phyloP scores from a whole-genome alignment of 2,888 invertebrate species.

The Leptopterna dolabrata region DNA sequence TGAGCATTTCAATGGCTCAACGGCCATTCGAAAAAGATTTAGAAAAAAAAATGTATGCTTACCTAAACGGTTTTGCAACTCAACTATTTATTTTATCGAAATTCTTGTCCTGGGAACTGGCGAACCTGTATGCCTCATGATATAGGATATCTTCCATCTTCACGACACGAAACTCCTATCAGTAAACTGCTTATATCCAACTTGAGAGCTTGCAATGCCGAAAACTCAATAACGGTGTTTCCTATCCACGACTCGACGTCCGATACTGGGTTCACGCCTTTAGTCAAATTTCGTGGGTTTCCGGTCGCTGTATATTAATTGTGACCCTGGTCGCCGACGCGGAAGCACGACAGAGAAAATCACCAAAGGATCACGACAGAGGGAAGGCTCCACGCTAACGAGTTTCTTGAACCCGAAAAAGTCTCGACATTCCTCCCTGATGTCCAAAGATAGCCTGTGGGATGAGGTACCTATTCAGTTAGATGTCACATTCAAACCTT shows the following conservation, averaged over 20 bases:
- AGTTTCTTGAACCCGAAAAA: constrained; percentile 27
- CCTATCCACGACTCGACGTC: neutral
- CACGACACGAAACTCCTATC: too few relatives aligned
- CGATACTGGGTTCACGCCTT: neutral
- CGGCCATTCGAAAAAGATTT: too few relatives aligned
- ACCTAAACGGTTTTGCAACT: neutral
- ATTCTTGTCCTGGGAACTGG: too few relatives aligned
- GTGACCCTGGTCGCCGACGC: neutral
- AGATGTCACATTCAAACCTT: too few relatives aligned
- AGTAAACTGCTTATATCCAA: too few relatives aligned
- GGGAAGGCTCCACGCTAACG: neutral
- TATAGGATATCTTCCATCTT: too few relatives aligned
- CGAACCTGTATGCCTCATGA: too few relatives aligned
- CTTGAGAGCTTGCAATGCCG: neutral
- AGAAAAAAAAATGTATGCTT: too few relatives aligned
- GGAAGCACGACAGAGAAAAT: constrained; percentile 42
- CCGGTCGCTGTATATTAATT: neutral
- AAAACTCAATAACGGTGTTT: neutral
- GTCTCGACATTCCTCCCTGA: neutral
- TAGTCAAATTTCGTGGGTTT: neutral
- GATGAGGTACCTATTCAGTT: too few relatives aligned
- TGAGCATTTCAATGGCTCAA: too few relatives aligned
- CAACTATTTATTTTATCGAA: neutral
- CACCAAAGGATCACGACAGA: constrained; percentile 41
- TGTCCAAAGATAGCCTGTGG: too few relatives aligned